Conservation (phyloP, 2,113 vertebrate species). For the Semnopithecus entellus region DNA sequence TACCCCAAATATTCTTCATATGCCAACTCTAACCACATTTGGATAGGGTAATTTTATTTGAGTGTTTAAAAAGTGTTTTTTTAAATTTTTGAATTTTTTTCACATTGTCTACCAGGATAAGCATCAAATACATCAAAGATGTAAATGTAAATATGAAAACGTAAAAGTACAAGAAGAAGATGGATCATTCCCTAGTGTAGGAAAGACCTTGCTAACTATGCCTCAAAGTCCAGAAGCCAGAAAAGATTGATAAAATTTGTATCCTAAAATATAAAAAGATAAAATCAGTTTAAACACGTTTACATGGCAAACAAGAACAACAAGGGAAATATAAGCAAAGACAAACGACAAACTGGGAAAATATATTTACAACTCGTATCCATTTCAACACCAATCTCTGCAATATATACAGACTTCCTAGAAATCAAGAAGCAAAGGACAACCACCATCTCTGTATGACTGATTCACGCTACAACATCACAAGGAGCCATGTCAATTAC, state of each 20-base stretch:
- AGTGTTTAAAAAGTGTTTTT: not conserved
- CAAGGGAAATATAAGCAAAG: conserved; percentile 8
- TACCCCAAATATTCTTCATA: not conserved
- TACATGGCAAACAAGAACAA: not conserved
- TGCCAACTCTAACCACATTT: not conserved
- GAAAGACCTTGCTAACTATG: not conserved
- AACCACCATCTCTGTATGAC: not conserved
- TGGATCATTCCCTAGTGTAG: not conserved
- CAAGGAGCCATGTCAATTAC: not conserved
- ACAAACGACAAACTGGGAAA: not conserved
- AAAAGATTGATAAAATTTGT: not conserved
- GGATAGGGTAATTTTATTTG: not conserved
- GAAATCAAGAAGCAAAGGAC: not conserved
- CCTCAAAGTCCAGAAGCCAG: not conserved
- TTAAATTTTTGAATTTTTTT: not conserved
- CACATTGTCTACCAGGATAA: not conserved
- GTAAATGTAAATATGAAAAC: not conserved
- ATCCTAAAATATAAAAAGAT: not conserved
- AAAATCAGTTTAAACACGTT: not conserved
- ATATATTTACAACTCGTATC: not conserved
- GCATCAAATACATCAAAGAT: conserved; percentile 10
- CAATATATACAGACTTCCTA: not conserved
- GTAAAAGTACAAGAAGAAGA: not conserved
- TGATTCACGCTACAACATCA: not conserved
- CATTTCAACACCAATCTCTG: not conserved